Evolutionary conservation across 1,140 invertebrate genomes (phyloP), one percentile per base, ranked within the genome.

Genomic region (Phymastichus coffea): DNA sequence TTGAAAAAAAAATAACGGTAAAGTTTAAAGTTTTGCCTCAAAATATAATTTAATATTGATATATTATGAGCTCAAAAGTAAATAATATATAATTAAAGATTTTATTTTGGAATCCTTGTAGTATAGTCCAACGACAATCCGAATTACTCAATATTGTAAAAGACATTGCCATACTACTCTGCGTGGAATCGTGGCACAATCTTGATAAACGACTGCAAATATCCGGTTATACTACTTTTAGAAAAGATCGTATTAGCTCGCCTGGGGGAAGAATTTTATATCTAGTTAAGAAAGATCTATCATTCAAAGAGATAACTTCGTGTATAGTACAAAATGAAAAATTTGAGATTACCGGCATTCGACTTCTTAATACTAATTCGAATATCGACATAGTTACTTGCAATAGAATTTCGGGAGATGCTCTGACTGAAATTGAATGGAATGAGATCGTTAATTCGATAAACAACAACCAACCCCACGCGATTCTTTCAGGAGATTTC

Each of bases 181-280:
- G 37, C 30, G 56, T 49, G 1, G 53, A 51, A 57, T 17, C 52
- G 2, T 63, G 61, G 61, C 40, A 52, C 2, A 63, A 17, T 10
- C 12, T 1, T 0, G 28, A 40, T 7, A 22, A 53, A 2, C 9
- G 28, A 2, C 4, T 63, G 4, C 12, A 53, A 4, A 38, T 48
- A 12, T n/a, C 55, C 0, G 55, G 33, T 10, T 48, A 48, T 48
- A 20, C 19, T 9, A 57, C 33, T 20, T 40, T 48, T 12, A 46
- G 55, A 8, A 47, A 26, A 12, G 44, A 48, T 25, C 14, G 22
- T 2, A 19, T 17, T 10, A 14, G 48, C 8, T 35, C 43, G 4
- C 44, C 20, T 26, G 48, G 47, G 12, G 57, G 47, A 14, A 35
- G 55, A 6, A 41, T 52, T 4, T 1, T 44, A 8, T 14, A 51